Evolutionary conservation across 2,888 invertebrate species (phyloP).

Genomic region (Tetramorium bicarinatum): DNA sequence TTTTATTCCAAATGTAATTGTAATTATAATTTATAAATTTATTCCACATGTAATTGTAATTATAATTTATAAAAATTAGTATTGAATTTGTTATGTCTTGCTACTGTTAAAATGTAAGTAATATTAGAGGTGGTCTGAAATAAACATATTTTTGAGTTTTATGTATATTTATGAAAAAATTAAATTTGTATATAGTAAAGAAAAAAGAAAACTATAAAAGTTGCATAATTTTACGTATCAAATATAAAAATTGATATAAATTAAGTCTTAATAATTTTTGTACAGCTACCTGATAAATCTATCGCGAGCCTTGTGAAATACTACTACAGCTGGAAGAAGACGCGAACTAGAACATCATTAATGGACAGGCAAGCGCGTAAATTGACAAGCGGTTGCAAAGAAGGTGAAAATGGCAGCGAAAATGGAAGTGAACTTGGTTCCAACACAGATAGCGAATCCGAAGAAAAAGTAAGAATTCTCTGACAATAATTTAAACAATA

Average conservation of each 20-base stretch:
- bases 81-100: not conserved
- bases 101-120: not conserved
- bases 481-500: constrained; percentile 29
- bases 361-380: constrained; percentile 95
- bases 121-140: not conserved
- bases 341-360: constrained; percentile 95
- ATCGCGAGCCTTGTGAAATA: constrained; percentile 98
- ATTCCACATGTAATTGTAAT: not conserved
- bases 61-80: not conserved
- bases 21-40: not conserved
- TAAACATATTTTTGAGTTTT: not conserved
- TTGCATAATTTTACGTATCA: not conserved
- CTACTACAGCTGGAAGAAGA: constrained; percentile 99
- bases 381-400: constrained; percentile 90
- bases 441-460: constrained; percentile 95
- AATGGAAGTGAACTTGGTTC: constrained; percentile 94
- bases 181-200: not conserved
- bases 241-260: not conserved
- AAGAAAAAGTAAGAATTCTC: constrained; percentile 92
- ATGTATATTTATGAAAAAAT: not conserved
- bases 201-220: not conserved
- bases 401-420: constrained; percentile 91
- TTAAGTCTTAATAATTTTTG: constrained; percentile 44
- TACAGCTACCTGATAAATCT: constrained; percentile 97
- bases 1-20: not conserved